A percentile compares a stretch with the other conserved stretches of the same genome.
Evolutionary conservation across 1,140 invertebrate genomes (phyloP).

Genomic region (Bombus picipes): DNA sequence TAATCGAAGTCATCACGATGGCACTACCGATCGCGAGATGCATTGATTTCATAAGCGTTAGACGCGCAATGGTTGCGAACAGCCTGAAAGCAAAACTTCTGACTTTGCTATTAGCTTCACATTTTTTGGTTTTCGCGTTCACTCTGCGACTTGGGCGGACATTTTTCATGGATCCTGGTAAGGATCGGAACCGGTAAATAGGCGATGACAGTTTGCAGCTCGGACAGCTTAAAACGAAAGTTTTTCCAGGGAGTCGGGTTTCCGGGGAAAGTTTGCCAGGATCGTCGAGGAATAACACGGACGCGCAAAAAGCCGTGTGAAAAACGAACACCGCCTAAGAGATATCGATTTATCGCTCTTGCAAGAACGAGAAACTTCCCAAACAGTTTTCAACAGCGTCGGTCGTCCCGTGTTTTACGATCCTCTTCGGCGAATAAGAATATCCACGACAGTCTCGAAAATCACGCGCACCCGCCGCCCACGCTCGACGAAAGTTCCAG

Average conservation of each 20-base stretch:
- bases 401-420: not conserved
- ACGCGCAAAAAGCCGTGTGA: not conserved
- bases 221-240: conserved; percentile 58
- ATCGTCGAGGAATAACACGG: conserved; percentile 51
- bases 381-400: conserved; percentile 37
- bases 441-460: not conserved
- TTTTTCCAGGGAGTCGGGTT: conserved; percentile 39
- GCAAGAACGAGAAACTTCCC: conserved; percentile 16
- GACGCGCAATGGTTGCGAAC: not conserved
- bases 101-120: not conserved
- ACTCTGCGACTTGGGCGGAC: not conserved
- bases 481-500: not conserved
- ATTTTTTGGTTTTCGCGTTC: not conserved
- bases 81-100: too few species aligned
- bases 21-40: not conserved
- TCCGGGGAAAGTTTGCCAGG: conserved; percentile 36
- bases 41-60: not conserved
- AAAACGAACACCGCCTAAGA: conserved; percentile 27
- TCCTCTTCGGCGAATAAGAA: not conserved
- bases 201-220: conserved; percentile 50
- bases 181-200: conserved; percentile 38
- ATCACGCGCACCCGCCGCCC: not conserved
- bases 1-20: not conserved
- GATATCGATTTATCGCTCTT: conserved; percentile 51
- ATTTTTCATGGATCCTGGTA: not conserved